Evolutionary conservation across 2,113 vertebrate genomes (phyloP), one percentile per base, ranked within the genome.

Genomic region (Corythaixoides concolor): DNA sequence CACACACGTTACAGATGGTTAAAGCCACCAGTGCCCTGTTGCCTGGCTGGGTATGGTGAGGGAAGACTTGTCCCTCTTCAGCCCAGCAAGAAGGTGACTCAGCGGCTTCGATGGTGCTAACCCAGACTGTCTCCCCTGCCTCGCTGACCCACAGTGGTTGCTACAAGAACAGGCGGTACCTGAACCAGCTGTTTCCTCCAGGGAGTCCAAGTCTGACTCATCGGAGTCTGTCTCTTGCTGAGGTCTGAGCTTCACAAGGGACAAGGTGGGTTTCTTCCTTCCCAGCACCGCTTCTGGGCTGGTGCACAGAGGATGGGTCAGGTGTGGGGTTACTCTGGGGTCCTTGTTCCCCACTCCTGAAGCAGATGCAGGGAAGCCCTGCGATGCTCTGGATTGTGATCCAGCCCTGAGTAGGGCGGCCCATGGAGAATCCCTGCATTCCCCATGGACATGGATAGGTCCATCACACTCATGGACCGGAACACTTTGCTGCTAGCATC

Each of bases 241-340:
- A 64, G 37, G 22, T 43, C 76, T 56, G 68, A 91, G 68, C 62
- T 74, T 62, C 70, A 60, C 9, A 12, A 87, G 64, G 50, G 66
- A 62, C 5, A 22, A 69, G 49, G 82, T 79, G 14, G 62, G 73
- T 2, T 74, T 19, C 69, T 97, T 94, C 72, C 77, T 77, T 16
- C 79, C 80, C 1, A 88, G 95, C 37, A 96, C 92, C 11, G 58
- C 97, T 72, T 98, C 97, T 41, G 98, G 97, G 52, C 97, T 98
- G 78, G 77, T 20, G 39, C 60, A 84, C 21, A 39, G 53, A 66
- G 41, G 12, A 60, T 3, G 3, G 27, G 23, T 58, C 13, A 12
- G 69, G 30, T 5, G 0, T 8, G 22, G 24, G 26, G 21, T 7
- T 39, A 37, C 41, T 68, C 55, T 50, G 32, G 15, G 1, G 0